Evolutionary conservation across 2,888 invertebrate genomes (phyloP).

Genomic region (Teinopalpus imperialis): DNA sequence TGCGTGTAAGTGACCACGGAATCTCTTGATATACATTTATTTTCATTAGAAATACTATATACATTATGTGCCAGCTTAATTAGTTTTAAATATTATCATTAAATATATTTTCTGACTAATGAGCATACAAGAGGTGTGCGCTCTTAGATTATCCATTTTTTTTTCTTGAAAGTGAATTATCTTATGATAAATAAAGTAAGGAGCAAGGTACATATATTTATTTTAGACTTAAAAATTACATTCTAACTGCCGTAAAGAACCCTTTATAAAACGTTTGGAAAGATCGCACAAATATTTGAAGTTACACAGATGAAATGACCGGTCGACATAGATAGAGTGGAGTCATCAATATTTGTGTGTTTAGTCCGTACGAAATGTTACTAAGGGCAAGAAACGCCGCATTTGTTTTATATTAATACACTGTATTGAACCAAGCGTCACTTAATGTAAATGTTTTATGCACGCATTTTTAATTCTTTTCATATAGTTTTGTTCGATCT

Average conservation of each 20-base stretch:
- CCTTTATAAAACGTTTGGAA: conserved; percentile 32
- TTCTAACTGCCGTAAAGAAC: conserved; percentile 24
- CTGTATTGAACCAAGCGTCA: conserved; percentile 38
- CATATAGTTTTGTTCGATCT: no score
- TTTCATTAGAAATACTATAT: no score
- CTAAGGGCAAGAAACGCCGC: conserved; percentile 59
- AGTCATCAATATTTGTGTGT: conserved; percentile 64
- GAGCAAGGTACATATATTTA: no score
- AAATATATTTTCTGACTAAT: no score
- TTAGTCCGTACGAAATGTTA: conserved; percentile 40
- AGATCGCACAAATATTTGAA: conserved; percentile 45
- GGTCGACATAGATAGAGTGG: conserved; percentile 67
- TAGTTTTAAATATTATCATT: no score
- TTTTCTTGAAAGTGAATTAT: no score
- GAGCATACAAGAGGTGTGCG: no score
- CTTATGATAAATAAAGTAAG: no score
- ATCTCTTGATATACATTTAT: no score
- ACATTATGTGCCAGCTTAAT: no score
- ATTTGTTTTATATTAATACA: conserved; percentile 76
- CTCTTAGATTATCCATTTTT: no score
- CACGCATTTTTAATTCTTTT: conserved; percentile 65
- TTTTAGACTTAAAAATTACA: background rate
- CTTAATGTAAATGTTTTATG: conserved; percentile 59
- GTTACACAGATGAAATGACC: conserved; percentile 50
- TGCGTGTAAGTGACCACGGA: no score